Conservation (phyloP, 2,888 invertebrate species). For the Petrophora chlorosata region DNA sequence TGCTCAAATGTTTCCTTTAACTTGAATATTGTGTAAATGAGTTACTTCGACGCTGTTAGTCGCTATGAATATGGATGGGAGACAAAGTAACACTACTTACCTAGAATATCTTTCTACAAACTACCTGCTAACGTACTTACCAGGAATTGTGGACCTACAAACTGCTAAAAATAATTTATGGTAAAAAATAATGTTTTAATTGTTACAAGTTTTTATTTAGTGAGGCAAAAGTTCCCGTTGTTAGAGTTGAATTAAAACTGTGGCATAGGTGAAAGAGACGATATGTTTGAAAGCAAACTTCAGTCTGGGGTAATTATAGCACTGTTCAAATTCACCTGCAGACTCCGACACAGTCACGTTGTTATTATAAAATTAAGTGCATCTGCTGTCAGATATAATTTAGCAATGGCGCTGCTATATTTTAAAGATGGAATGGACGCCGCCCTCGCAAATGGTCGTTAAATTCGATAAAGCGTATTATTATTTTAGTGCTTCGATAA, state of each 20-base stretch:
- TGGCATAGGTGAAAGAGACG: not conserved
- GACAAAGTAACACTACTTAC: conserved; percentile 24
- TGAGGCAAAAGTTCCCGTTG: too few species aligned
- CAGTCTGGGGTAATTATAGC: not conserved
- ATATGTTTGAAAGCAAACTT: conserved; percentile 3
- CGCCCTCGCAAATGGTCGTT: conserved; percentile 44
- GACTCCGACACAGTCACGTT: conserved; percentile 23
- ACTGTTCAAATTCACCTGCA: not conserved
- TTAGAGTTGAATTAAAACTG: not conserved
- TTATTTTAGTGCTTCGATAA: conserved; percentile 45
- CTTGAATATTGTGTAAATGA: conserved; percentile 39
- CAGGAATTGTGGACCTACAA: not conserved
- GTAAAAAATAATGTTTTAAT: too few species aligned
- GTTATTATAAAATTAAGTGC: conserved; percentile 36
- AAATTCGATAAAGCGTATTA: conserved; percentile 49
- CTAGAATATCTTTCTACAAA: conserved; percentile 4
- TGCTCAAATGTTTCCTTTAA: conserved; percentile 32
- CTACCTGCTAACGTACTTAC: conserved; percentile 10
- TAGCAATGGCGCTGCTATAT: conserved; percentile 41
- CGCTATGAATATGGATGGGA: conserved; percentile 34
- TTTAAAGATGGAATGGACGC: conserved; percentile 38
- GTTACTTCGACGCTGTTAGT: conserved; percentile 32
- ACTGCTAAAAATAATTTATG: too few species aligned
- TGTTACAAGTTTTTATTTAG: too few species aligned
- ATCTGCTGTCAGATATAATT: conserved; percentile 41